A percentile compares a stretch with the other conserved stretches of the same genome.
phyloP scores from a whole-genome alignment of 2,113 vertebrate species.

The Trichomycterus rosablanca region DNA sequence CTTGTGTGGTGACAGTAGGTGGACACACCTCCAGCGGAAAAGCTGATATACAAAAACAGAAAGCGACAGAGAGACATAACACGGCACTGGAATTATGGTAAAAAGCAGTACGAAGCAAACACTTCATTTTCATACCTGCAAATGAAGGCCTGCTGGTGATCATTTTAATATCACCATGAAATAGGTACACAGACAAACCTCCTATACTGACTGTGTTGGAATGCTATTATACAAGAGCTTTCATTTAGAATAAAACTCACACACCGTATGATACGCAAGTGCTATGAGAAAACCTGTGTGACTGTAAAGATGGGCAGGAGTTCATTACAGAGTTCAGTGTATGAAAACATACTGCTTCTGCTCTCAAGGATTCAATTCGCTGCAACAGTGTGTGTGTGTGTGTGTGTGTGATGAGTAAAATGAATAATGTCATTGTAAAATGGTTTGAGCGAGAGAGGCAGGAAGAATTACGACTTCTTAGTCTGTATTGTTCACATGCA shows the following conservation, averaged over 20 bases:
- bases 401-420: conserved; percentile 23
- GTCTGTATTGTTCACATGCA: conserved; percentile 31
- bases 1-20: conserved; percentile 51
- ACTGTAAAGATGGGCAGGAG: conserved; percentile 9
- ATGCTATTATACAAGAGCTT: too few relatives aligned
- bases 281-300: neutral
- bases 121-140: conserved; percentile 7
- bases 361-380: conserved; percentile 27
- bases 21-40: conserved; percentile 26
- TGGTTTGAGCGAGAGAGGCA: conserved; percentile 2
- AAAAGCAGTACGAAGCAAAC: neutral
- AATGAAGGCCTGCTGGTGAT: conserved; percentile 6
- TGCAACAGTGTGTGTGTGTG: conserved; percentile 7
- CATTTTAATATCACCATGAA: too few relatives aligned
- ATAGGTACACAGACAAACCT: too few relatives aligned
- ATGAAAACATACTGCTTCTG: conserved; percentile 3
- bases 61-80: conserved; percentile 14
- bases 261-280: neutral
- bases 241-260: too few relatives aligned
- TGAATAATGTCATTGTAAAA: conserved; percentile 43
- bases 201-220: too few relatives aligned
- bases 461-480: conserved; percentile 20
- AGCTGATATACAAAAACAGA: neutral
- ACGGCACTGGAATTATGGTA: neutral
- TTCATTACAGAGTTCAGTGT: conserved; percentile 24